Conservation (phyloP, 2,113 vertebrate genomes). For the Microtus ochrogaster region DNA sequence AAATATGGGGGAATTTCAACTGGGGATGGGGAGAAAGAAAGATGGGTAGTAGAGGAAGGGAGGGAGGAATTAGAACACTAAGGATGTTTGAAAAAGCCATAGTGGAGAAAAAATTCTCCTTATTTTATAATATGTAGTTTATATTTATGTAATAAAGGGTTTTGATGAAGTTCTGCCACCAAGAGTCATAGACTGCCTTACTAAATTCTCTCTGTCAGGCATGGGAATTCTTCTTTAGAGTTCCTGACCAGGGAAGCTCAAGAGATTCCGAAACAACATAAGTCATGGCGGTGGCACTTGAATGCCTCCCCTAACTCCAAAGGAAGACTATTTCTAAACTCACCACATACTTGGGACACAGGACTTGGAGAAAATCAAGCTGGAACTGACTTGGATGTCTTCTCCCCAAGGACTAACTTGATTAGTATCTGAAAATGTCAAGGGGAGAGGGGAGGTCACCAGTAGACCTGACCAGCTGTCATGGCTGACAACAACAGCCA, state of each 20-base stretch:
- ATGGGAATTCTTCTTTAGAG: not conserved
- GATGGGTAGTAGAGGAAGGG: not conserved
- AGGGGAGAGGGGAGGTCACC: accelerated
- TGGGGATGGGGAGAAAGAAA: not conserved
- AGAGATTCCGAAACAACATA: not conserved
- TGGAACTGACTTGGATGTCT: not conserved
- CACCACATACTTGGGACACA: not conserved
- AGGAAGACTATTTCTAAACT: not conserved
- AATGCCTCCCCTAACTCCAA: not conserved
- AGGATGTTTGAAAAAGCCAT: not conserved
- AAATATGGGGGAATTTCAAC: not conserved
- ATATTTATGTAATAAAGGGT: not conserved
- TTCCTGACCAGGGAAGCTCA: not conserved
- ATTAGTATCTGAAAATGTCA: not conserved
- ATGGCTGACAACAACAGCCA: not conserved
- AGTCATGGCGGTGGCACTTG: no score
- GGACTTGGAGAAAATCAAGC: not conserved
- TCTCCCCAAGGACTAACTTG: not conserved
- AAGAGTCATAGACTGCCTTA: not conserved
- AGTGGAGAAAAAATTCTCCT: not conserved
- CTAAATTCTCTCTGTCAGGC: not conserved
- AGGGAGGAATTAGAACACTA: not conserved
- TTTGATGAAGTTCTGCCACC: not conserved
- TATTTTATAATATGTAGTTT: not conserved
- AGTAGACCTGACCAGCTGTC: not conserved